These are phyloP conservation scores for Ctenodactylus gundi DNA, from an alignment of 2,113 vertebrate species.

Conservation along the genomic window DNA sequence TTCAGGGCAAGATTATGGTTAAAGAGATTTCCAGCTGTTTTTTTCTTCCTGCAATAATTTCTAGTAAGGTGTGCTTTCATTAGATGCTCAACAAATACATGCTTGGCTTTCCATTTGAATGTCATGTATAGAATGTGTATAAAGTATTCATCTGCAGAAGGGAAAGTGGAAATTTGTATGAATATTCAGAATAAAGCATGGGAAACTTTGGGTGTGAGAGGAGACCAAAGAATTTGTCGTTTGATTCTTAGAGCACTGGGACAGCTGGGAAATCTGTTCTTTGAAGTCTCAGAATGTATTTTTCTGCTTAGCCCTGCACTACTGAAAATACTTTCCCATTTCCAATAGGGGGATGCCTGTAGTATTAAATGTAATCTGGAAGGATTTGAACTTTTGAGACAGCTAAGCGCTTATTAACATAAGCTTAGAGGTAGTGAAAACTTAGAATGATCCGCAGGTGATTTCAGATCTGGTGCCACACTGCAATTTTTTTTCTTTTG, in stretches of 20 bases:
- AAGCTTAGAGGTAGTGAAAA: slow-evolving; percentile 35
- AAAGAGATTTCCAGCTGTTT: slow-evolving; percentile 37
- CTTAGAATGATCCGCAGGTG: background rate
- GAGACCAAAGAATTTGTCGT: background rate
- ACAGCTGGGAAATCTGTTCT: background rate
- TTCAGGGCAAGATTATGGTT: slow-evolving; percentile 20
- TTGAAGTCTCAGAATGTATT: slow-evolving; percentile 7
- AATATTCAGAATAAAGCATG: background rate
- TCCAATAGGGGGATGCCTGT: background rate
- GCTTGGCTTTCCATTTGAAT: background rate
- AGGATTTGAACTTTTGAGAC: slow-evolving; percentile 37
- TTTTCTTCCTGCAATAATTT: background rate
- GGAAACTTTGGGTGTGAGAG: background rate
- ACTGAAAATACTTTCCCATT: background rate
- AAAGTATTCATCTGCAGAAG: slow-evolving; percentile 7
- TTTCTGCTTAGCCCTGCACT: background rate
- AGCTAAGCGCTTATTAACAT: slow-evolving; percentile 46
- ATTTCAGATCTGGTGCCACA: slow-evolving; percentile 21
- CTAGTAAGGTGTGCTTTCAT: background rate
- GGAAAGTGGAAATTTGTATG: slow-evolving; percentile 29
- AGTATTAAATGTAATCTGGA: slow-evolving; percentile 51
- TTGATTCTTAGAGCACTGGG: background rate
- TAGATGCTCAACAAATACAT: background rate
- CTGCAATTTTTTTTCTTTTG: slow-evolving; percentile 15
- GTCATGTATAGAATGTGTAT: background rate